Base-by-base conservation (phyloP, 2,113 vertebrate genomes). In the Tympanuchus pallidicinctus region DNA sequence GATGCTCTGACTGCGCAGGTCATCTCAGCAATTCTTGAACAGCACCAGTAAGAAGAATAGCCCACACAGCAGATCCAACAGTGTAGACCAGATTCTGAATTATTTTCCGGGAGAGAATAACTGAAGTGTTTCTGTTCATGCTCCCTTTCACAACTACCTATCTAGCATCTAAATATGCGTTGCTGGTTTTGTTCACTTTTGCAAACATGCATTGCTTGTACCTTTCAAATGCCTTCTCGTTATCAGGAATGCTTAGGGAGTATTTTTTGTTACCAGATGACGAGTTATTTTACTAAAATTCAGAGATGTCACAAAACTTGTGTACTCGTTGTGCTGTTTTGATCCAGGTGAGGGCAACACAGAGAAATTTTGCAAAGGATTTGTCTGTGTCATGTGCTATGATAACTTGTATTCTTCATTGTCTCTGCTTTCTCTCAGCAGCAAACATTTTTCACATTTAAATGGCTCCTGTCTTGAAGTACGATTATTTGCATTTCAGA, bases 381-480 rank as follows among this genome's bases (percentile, higher is more conserved):
- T 91, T 72, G 11, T 57, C 65, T 79, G 36, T 88, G 40, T 48
- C 4, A 0, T 48, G 7, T 47, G 9, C 63, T 69, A 21, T 63
- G 52, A 69, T 38, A 30, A 48, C 73, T 67, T 83, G 32, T 76
- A 43, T 69, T 76, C 56, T 82, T 86, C 43, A 27, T 15, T 72
- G 54, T 34, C 77, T 86, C 57, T 69, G 72, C 10, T 76, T 88
- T 83, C 48, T 83, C 59, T 34, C 5, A 3, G 28, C 47, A 67
- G 77, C 47, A 95, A 86, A 76, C 10, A 76, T 80, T 76, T 88
- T 80, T 89, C 81, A 69, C 22, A 28, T 61, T 86, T 61, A 88
- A 79, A 54, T 67, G 77, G 38, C 28, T 83, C 34, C 59, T 93
- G 72, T 83, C 69, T 80, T 83, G 81, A 72, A 75, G 47, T 34